Base-by-base conservation (phyloP, 2,113 vertebrate species). In the Meles meles region DNA sequence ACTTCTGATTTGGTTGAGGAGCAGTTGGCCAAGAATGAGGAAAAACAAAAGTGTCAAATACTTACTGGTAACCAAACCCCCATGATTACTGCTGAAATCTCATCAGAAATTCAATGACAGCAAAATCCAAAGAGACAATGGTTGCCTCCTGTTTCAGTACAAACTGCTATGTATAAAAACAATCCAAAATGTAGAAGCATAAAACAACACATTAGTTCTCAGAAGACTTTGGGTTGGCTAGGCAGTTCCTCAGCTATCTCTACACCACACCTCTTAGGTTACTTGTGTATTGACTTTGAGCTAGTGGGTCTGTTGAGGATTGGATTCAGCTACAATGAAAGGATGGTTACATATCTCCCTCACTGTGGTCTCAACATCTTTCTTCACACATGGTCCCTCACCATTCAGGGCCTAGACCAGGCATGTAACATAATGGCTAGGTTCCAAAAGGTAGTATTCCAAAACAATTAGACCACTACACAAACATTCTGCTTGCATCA, bases 41-140 rank as follows among this genome's bases (percentile, higher is more conserved):
- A 23, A 25, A 25, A 59, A 95, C 90, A 95, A 42, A 92, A 95
- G 11, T 95, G 34, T 96, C 84, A 98, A 93, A 96, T 69, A 18
- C 2, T 63, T 52, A 25, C 29, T 77, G 6, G 84, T 57, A 97
- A 88, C 13, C 5, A 97, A 44, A 92, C 18, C 14, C 94, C 49
- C 44, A 15, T 83, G 2, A 37, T 96, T 80, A 93, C 21, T 96
- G 34, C 5, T 97, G 37, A 95, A 97, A 90, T 81, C 25, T 90
- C 42, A 44, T 65, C 81, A 77, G 6, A 55, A 55, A 34, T 93
- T 63, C 29, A 77, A 1, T 27, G 44, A 31, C 3, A 90, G 69
- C 21, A 44, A 95, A 59, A 69, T 29, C 72, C 23, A 49, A 27
- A 25, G 6, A 67, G 23, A 81, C 3, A 0, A 3, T 27, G 17